Base-by-base conservation (phyloP, 2,113 vertebrate genomes). In the Phalacrocorax carbo region DNA sequence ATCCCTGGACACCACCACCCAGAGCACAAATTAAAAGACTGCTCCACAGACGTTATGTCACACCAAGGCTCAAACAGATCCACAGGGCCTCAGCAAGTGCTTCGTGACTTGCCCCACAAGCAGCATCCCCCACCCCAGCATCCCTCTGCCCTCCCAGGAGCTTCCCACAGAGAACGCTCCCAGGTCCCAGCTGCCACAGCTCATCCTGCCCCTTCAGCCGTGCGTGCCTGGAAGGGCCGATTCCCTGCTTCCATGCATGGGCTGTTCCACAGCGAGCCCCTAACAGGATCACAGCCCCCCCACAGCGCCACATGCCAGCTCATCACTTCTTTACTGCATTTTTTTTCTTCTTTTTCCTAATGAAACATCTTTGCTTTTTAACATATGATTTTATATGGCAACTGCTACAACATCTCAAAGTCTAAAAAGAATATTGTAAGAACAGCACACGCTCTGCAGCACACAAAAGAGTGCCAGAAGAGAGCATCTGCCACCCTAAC, bases 1-100 rank as follows among this genome's bases (percentile, higher is more conserved):
- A 29, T 2, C 27, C 29, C 32, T 49, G 42, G 54, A 20, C 27
- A 22, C 18, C 48, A n/a, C 19, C 60, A 30, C 27, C 34, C 51
- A 20, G 12, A 36, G 27, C 72, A 42, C 2, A 1, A 40, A 42
- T 40, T 23, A 13, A 34, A 27, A 49, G 9, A 4, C 18, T 19
- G 5, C 9, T 0, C 7, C 0, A 13, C 22, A 6, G 7, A 1
- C 0, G 1, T 7, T 20, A 3, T 0, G 3, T 76, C 54, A 38
- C 7, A 0, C 21, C 34, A 26, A 64, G 40, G 25, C 42, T 76
- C 54, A 29, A 32, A 49, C 0, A 0, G 8, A 13, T 12, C 21
- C 49, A 10, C 46, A 8, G 18, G 36, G 7, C 32, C 15, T 36
- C 57, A 3, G 21, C 1, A 2, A 49, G 7, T 0, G 9, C 2